Base-by-base conservation (phyloP, 2,888 invertebrate species). In the Dicyrtomina minuta region DNA sequence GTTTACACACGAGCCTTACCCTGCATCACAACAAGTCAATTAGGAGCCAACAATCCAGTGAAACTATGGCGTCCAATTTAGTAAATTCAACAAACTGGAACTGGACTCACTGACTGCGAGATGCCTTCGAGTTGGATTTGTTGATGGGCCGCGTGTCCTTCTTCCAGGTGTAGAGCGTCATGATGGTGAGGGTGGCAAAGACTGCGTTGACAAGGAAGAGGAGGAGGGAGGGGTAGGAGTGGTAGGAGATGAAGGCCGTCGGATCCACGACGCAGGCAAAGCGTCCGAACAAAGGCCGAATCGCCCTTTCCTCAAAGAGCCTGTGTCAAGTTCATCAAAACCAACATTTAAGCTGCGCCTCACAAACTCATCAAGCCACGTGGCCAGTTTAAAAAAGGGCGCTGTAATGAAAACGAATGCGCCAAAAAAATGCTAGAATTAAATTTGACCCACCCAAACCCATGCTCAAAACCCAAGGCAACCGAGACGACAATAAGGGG, bases 361-460 rank as follows among this genome's bases (percentile, higher is more conserved):
- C n/a, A n/a, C n/a, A n/a, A n/a, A n/a, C n/a, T n/a, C n/a, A n/a
- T n/a, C n/a, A n/a, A n/a, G n/a, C n/a, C n/a, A n/a, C n/a, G n/a
- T n/a, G n/a, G n/a, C n/a, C 43, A 49, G 17, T 12, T n/a, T 12
- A 6, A 6, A n/a, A n/a, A n/a, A n/a, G n/a, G n/a, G n/a, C n/a
- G n/a, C n/a, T n/a, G n/a, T n/a, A n/a, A n/a, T n/a, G n/a, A n/a
- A n/a, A n/a, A n/a, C n/a, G n/a, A n/a, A n/a, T n/a, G n/a, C n/a
- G n/a, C n/a, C n/a, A n/a, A n/a, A n/a, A n/a, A n/a, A n/a, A n/a
- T n/a, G n/a, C n/a, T n/a, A n/a, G n/a, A 12, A n/a, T 49, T n/a
- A n/a, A 49, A 22, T 22, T 22, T 53, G n/a, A 55, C 15, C 4
- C 26, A 55, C 55, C 55, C 55, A 55, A 55, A 55, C n/a, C 24